Percentiles rank a stretch among this genome's conserved stretches.
These are phyloP conservation scores for Sciurus niger DNA, from an alignment of 2,113 vertebrate genomes.

Conservation along the genomic window DNA sequence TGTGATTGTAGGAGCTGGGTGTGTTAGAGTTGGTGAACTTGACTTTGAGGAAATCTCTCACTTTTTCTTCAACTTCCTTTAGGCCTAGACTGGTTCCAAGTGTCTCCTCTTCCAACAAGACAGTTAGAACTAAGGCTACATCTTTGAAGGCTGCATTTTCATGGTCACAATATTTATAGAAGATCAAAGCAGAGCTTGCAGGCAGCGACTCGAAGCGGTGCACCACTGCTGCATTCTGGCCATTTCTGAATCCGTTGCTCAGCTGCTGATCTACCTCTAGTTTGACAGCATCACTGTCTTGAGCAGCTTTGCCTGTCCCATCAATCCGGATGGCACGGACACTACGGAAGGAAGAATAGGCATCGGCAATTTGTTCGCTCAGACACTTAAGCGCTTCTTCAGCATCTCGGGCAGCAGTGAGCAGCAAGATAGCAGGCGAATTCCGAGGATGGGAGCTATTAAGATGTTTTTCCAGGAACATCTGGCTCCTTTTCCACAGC, in stretches of 20 bases:
- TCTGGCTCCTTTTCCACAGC: slow-evolving; percentile 92
- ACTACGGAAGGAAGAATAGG: slow-evolving; percentile 91
- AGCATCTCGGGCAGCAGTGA: slow-evolving; percentile 92
- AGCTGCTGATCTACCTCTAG: slow-evolving; percentile 92
- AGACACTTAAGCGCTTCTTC: slow-evolving; percentile 93
- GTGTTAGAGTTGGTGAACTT: slow-evolving; percentile 86
- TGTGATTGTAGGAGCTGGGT: slow-evolving; percentile 83
- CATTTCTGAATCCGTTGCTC: slow-evolving; percentile 89
- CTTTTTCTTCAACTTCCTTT: slow-evolving; percentile 94
- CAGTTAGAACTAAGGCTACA: slow-evolving; percentile 93
- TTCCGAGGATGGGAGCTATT: slow-evolving; percentile 85
- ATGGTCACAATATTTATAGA: slow-evolving; percentile 99
- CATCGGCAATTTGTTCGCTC: slow-evolving; percentile 90
- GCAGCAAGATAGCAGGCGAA: slow-evolving; percentile 94
- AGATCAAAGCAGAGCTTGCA: slow-evolving; percentile 95
- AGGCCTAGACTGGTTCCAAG: slow-evolving; percentile 88
- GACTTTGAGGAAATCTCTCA: slow-evolving; percentile 93
- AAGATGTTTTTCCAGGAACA: slow-evolving; percentile 92
- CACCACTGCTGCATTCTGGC: slow-evolving; percentile 93
- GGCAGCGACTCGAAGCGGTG: slow-evolving; percentile 95
- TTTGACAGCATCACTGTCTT: slow-evolving; percentile 93
- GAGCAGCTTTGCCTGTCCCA: slow-evolving; percentile 87
- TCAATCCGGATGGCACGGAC: slow-evolving; percentile 91
- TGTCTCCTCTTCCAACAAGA: slow-evolving; percentile 91
- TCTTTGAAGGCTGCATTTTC: slow-evolving; percentile 96